Evolutionary conservation across 2,888 invertebrate genomes (phyloP), one percentile per base, ranked within the genome.

Genomic region (Agrenia bidenticulata): DNA sequence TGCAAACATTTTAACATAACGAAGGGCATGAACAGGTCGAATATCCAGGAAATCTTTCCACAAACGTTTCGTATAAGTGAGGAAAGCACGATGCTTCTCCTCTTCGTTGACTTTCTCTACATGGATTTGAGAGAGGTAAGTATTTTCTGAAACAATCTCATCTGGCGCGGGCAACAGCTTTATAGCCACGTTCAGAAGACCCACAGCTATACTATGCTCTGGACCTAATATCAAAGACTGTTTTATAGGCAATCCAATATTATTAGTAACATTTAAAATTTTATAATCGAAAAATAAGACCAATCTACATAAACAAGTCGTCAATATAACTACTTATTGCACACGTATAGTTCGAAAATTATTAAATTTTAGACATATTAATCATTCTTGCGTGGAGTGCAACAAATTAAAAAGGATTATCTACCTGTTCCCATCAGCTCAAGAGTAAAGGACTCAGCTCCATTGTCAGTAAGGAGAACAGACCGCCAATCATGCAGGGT

Each of bases 361-460:
- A n/a, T n/a, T n/a, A n/a, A n/a, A n/a, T n/a, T n/a, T n/a, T 32
- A 32, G 5, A 32, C 15, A 5, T 19, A 45, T 45, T 45, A 45
- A 19, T 15, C 45, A 45, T 45, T 19, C 45, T 5, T 19, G 9
- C 19, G 45, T 45, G 45, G 15, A 45, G 15, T 45, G 5, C n/a
- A 45, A 45, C 15, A 45, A 19, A 15, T 5, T 45, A 32, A 55
- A 42, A 24, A 13, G 7, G 32, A 42, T 1, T n/a, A 55, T 63
- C 66, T 42, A 70, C 73, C 73, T 42, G 67, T 68, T 45, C 73
- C 73, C 66, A 73, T 67, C 58, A 73, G 61, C 23, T 70, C 64
- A 39, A 73, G 59, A 54, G 63, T 62, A 51, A 68, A 61, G 58
- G 45, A 45, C 37, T 70, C 63, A 7, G 61, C 56, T 1, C 59